Conservation (phyloP, 2,113 vertebrate genomes). For the Pitta sordida region DNA sequence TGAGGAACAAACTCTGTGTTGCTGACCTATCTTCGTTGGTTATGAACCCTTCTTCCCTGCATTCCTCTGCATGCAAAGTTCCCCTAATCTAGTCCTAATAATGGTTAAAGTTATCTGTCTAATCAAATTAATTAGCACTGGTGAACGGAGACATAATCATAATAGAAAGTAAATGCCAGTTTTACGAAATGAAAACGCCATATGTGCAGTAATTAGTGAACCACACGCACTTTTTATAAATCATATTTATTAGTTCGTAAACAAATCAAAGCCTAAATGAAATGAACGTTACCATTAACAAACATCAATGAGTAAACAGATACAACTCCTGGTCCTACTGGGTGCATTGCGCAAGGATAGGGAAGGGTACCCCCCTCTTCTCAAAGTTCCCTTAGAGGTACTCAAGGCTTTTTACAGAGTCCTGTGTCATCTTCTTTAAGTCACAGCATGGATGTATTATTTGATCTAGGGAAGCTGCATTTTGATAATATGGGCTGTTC, state of each 20-base stretch:
- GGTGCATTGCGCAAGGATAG: neutral
- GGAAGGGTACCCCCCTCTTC: neutral
- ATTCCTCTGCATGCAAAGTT: neutral
- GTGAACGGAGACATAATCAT: slow-evolving; percentile 79
- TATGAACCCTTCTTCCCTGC: neutral
- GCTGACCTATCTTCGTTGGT: slow-evolving; percentile 33
- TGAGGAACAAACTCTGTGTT: slow-evolving; percentile 15
- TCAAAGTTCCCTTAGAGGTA: neutral
- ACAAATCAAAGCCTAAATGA: slow-evolving; percentile 81
- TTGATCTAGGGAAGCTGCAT: slow-evolving; percentile 19
- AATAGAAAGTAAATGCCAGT: slow-evolving; percentile 84
- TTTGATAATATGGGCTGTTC: slow-evolving; percentile 17
- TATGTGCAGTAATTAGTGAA: slow-evolving; percentile 84
- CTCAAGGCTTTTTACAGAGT: neutral
- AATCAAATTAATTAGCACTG: slow-evolving; percentile 83
- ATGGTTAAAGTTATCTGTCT: slow-evolving; percentile 75
- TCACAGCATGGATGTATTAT: neutral
- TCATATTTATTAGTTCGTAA: slow-evolving; percentile 84
- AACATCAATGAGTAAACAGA: slow-evolving; percentile 33
- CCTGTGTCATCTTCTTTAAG: neutral
- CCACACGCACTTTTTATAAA: slow-evolving; percentile 79
- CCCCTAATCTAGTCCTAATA: slow-evolving; percentile 65
- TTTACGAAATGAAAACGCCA: slow-evolving; percentile 79
- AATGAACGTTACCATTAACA: slow-evolving; percentile 70
- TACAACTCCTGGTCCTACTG: neutral